Percentiles rank a stretch among this genome's conserved stretches.
Evolutionary conservation across 2,797 vertebrate genomes (phyloP).

Genomic region (Alca torda): DNA sequence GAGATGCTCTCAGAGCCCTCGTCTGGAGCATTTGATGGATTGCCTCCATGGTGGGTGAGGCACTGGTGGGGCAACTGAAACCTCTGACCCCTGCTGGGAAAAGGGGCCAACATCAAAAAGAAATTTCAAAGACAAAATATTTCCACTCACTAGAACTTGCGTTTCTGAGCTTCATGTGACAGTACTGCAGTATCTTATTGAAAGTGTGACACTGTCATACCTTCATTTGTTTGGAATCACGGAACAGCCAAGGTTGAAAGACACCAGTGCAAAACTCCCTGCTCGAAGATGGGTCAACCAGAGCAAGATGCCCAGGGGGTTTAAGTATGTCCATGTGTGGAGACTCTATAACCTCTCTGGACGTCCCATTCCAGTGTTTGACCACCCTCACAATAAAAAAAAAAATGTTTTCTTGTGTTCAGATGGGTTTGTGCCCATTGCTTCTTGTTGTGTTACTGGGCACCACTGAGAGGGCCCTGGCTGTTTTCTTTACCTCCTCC

Average conservation of each 20-base stretch:
- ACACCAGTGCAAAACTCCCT: not conserved
- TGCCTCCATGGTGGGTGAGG: not conserved
- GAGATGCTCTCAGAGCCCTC: not conserved
- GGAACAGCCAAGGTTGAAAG: not conserved
- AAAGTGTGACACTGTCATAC: not conserved
- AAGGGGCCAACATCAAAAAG: not conserved
- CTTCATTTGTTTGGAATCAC: not conserved
- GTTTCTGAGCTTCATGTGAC: not conserved
- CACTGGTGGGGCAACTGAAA: not conserved
- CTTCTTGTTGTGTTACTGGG: not conserved
- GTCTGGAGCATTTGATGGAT: not conserved
- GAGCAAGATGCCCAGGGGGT: fast-evolving
- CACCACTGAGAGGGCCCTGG: too few species aligned
- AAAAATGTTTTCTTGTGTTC: not conserved
- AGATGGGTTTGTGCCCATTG: not conserved
- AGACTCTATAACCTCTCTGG: too few species aligned
- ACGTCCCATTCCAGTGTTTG: not conserved
- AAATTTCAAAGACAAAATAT: not conserved
- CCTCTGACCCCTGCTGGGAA: not conserved
- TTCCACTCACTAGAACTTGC: not conserved
- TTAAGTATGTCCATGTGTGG: not conserved
- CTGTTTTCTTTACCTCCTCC: not conserved
- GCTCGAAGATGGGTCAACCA: fast-evolving
- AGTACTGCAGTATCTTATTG: not conserved
- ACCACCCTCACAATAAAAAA: not conserved